These are phyloP conservation scores for Chrysina gloriosa DNA, from an alignment of 2,888 invertebrate genomes.

Conservation along the genomic window DNA sequence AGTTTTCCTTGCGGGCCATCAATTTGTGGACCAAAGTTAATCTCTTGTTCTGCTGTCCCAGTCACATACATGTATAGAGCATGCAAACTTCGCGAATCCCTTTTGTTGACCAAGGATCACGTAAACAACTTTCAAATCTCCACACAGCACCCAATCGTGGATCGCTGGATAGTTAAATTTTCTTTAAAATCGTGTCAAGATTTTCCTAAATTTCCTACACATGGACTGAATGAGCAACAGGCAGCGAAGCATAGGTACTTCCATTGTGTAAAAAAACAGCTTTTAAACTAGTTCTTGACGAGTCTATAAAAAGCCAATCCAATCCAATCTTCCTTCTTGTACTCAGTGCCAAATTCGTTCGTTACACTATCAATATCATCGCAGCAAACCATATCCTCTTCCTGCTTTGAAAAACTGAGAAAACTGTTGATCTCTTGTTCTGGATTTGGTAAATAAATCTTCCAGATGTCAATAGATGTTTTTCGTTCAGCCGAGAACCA, in stretches of 20 bases:
- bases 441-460: background rate
- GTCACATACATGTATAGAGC: background rate
- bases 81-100: background rate
- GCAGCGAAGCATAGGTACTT: constrained; percentile 32
- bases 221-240: constrained; percentile 38
- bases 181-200: background rate
- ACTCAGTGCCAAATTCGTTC: constrained; percentile 37
- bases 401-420: constrained; percentile 26
- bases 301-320: no score
- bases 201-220: no score
- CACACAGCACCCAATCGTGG: background rate
- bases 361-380: constrained; percentile 29
- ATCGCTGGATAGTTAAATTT: background rate
- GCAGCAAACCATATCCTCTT: constrained; percentile 38
- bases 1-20: constrained; percentile 25
- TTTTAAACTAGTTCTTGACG: constrained; percentile 29
- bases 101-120: no score
- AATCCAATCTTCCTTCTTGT: no score
- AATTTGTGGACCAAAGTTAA: constrained; percentile 24
- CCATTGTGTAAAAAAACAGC: background rate
- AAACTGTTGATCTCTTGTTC: constrained; percentile 26
- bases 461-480: constrained; percentile 23
- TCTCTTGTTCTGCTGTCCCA: constrained; percentile 30
- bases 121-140: no score
- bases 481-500: constrained; percentile 43